These are phyloP conservation scores for Phoebastria nigripes DNA, from an alignment of 2,797 vertebrate species.

Conservation along the genomic window DNA sequence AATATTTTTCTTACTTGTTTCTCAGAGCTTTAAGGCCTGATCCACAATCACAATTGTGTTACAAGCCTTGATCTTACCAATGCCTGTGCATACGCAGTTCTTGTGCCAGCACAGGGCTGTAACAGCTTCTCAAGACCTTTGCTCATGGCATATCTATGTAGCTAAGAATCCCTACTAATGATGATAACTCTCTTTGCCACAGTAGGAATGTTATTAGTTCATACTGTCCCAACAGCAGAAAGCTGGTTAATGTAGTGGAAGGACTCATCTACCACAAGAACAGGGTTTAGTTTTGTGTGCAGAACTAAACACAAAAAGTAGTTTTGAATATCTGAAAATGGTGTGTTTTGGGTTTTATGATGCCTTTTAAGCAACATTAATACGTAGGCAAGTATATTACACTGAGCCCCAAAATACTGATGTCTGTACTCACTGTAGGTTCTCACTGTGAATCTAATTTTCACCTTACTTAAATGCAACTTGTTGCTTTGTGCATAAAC, in stretches of 20 bases:
- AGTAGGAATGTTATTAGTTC: not conserved
- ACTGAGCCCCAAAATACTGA: not conserved
- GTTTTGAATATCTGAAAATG: not conserved
- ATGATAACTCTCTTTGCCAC: not conserved
- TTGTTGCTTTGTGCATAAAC: not conserved
- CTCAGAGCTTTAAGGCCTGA: not conserved
- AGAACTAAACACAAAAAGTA: not conserved
- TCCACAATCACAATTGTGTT: rapidly evolving
- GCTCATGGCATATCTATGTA: not conserved
- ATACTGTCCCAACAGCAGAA: not conserved
- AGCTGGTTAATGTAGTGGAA: not conserved
- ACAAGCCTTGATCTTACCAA: not conserved
- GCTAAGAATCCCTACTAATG: not conserved
- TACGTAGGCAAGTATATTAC: not conserved
- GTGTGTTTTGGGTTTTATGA: not conserved
- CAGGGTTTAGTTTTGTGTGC: rapidly evolving
- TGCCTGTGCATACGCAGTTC: not conserved
- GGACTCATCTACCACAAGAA: not conserved
- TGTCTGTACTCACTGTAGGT: not conserved
- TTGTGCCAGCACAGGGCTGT: not conserved
- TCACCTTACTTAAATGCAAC: not conserved
- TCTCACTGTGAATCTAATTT: not conserved
- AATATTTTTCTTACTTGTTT: not conserved
- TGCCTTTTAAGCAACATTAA: not conserved
- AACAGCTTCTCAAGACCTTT: not conserved